Base-by-base conservation (phyloP, 2,888 invertebrate species). In the Eupithecia dodoneata region DNA sequence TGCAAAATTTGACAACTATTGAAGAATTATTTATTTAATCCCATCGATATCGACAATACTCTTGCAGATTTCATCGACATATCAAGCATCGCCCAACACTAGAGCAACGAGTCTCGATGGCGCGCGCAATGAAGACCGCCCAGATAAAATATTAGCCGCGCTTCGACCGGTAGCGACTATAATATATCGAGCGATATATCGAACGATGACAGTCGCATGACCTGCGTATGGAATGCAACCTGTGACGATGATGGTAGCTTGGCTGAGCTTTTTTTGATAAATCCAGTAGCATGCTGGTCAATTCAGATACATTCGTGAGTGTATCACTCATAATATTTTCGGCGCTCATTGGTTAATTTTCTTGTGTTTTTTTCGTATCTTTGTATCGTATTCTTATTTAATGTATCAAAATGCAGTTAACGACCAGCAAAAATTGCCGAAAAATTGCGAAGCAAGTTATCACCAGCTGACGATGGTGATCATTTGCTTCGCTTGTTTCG, bases 61-160 rank as follows among this genome's bases (percentile, higher is more conserved):
- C 30, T 12, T 63, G 18, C 30, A 7, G 2, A 63, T 30, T 63
- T 63, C 63, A 63, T 63, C 63, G 63, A 63, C 30, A 18, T 0
- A 67, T 59, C 65, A 73, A 45, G 7, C 59, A 45, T 74, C 47
- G 52, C 81, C 79, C 90, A 84, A 80, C 88, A 72, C 89, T 88
- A 87, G n/a, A 69, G 80, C 83, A 86, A 84, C 89, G 81, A 85
- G 88, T 85, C 88, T 85, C 87, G 89, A 90, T 89, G 87, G 84
- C 84, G 82, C 81, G 84, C 82, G 93, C 93, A 93, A 94, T 94
- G 93, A 94, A 94, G 94, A 94, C 93, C 91, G 93, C 93, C 91
- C 92, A 89, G 92, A 92, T 94, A 93, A 94, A 93, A 93, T 94
- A 94, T 93, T 92, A 91, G 89, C 91, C 88, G 90, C 90, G 89